Percentiles rank a stretch among this genome's conserved stretches.
Conservation (phyloP, 2,888 invertebrate genomes). For the Coronaproctus castanopsis region DNA sequence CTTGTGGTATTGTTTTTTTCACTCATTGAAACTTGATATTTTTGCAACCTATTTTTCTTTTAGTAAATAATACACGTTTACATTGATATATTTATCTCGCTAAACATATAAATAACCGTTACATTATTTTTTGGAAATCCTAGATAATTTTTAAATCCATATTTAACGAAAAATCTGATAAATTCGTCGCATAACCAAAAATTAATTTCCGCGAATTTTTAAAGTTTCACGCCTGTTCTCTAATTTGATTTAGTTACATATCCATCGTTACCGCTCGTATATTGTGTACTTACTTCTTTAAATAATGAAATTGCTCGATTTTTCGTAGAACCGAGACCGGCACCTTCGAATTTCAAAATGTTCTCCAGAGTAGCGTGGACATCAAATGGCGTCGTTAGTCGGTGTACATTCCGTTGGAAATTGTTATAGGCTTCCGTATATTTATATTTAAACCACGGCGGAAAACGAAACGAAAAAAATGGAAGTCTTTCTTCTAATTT, state of each 20-base stretch:
- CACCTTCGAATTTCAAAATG: conserved; percentile 34
- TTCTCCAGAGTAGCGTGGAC: conserved; percentile 58
- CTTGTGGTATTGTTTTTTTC: no score
- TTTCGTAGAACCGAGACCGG: conserved; percentile 32
- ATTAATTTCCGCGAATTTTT: no score
- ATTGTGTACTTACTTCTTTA: conserved; percentile 36
- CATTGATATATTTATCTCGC: no score
- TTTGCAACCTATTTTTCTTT: no score
- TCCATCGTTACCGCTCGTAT: no score
- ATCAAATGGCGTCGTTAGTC: conserved; percentile 73
- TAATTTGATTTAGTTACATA: neutral
- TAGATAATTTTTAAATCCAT: no score
- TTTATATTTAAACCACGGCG: conserved; percentile 40
- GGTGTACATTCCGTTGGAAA: conserved; percentile 40
- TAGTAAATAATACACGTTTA: no score
- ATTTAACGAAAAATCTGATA: no score
- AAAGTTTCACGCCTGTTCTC: neutral
- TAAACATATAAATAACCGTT: no score
- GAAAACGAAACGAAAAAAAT: conserved; percentile 60
- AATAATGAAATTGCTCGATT: conserved; percentile 40
- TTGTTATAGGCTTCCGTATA: conserved; percentile 40
- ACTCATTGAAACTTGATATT: no score
- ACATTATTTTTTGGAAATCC: no score
- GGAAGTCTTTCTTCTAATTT: conserved; percentile 81
- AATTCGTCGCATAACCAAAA: no score